Evolutionary conservation across 1,140 invertebrate genomes (phyloP).

Genomic region (Meloidogyne floridensis): DNA sequence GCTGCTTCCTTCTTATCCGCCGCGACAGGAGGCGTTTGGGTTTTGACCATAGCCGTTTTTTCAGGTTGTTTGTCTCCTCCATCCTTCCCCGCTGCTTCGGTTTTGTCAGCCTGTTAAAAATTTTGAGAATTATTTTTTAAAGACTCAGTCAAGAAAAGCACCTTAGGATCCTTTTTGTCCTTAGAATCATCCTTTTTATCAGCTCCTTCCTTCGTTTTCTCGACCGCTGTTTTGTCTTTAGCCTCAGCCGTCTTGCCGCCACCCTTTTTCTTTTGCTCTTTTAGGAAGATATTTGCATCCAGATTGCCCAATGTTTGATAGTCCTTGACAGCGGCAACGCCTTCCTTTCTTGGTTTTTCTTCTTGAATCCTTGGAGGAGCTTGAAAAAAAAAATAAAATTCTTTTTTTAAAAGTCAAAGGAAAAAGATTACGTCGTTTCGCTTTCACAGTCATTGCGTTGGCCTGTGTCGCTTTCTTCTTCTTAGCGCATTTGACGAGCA

Average conservation of each 20-base stretch:
- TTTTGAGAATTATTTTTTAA: too few relatives aligned
- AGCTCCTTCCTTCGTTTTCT: background rate
- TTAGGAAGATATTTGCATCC: slow-evolving; percentile 3
- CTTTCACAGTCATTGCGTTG: background rate
- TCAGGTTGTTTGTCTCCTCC: background rate
- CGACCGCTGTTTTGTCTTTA: background rate
- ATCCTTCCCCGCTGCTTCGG: background rate
- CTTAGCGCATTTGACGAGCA: background rate
- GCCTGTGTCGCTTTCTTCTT: background rate
- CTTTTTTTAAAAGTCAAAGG: too few relatives aligned
- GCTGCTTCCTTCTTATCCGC: too few relatives aligned
- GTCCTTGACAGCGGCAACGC: background rate
- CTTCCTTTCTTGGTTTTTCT: background rate
- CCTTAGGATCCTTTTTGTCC: background rate
- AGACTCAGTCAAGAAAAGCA: too few relatives aligned
- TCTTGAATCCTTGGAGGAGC: background rate
- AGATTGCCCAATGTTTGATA: background rate
- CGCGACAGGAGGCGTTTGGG: background rate
- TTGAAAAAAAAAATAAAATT: background rate
- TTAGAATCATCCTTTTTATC: background rate
- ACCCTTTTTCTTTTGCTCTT: background rate
- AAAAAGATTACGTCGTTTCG: background rate
- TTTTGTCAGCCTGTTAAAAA: background rate
- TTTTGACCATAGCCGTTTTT: background rate
- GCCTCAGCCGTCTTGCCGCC: background rate